phyloP scores from a whole-genome alignment of 1,140 invertebrate genomes.

The Palaemon carinicauda region DNA sequence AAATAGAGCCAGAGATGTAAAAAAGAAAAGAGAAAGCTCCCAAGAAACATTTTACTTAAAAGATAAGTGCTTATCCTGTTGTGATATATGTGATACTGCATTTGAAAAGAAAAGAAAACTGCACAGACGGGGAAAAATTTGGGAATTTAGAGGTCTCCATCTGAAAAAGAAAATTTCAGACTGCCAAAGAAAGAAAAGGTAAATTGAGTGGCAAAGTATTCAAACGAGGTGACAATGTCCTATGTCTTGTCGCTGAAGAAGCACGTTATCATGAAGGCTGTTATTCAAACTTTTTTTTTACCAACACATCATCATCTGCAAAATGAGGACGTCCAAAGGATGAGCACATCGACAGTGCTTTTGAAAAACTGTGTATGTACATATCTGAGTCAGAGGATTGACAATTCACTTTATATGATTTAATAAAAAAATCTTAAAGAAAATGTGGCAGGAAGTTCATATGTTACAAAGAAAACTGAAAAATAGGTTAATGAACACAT shows the following conservation, averaged over 20 bases:
- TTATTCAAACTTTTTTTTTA: not conserved
- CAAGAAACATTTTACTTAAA: not conserved
- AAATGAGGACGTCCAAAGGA: too few relatives aligned
- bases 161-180: not conserved
- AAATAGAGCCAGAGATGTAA: not conserved
- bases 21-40: not conserved
- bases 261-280: not conserved
- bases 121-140: not conserved
- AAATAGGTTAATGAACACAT: not conserved
- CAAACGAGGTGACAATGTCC: not conserved
- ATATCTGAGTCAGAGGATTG: too few relatives aligned
- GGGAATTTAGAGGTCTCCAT: not conserved
- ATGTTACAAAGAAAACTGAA: not conserved
- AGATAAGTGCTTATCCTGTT: not conserved
- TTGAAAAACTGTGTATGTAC: too few relatives aligned
- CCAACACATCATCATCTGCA: not conserved
- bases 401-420: too few relatives aligned
- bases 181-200: constrained; percentile 23
- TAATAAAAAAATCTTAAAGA: not conserved
- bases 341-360: too few relatives aligned
- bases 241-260: constrained; percentile 4
- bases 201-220: not conserved
- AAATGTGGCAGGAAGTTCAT: not conserved
- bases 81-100: not conserved
- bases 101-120: constrained; percentile 14